A percentile compares a stretch with the other conserved stretches of the same genome.
Evolutionary conservation across 2,797 vertebrate genomes (phyloP).

Genomic region (Craterocephalus amniculus): DNA sequence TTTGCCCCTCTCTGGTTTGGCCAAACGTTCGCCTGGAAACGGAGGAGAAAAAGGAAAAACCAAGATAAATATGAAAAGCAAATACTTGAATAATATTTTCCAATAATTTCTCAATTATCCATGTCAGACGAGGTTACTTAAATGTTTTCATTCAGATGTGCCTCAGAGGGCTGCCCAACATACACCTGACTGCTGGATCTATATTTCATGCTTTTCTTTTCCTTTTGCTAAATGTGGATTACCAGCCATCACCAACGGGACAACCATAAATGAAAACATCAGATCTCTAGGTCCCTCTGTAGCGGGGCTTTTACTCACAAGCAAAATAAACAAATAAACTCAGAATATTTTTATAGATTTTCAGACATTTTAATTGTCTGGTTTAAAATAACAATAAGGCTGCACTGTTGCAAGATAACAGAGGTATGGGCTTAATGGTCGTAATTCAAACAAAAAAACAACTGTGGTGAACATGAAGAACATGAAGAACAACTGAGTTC

Average conservation of each 20-base stretch:
- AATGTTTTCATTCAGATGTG: too few species aligned
- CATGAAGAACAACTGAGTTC: too few species aligned
- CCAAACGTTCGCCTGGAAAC: slow-evolving; percentile 89
- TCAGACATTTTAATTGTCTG: too few species aligned
- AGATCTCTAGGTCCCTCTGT: not conserved
- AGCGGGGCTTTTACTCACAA: not conserved
- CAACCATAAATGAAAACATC: not conserved
- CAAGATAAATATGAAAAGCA: not conserved
- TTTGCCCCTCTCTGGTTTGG: slow-evolving; percentile 94
- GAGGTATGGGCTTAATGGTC: not conserved
- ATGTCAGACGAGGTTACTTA: not conserved
- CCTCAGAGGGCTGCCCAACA: too few species aligned
- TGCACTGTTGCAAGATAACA: not conserved
- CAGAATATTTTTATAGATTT: too few species aligned
- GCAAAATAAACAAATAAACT: too few species aligned
- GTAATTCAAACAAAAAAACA: not conserved
- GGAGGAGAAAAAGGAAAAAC: not conserved
- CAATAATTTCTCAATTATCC: not conserved
- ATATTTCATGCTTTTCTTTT: not conserved
- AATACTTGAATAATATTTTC: not conserved
- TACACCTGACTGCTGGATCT: not conserved
- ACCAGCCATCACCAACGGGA: too few species aligned
- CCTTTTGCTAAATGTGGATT: too few species aligned
- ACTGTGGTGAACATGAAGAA: too few species aligned
- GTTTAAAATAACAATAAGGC: not conserved